Evolutionary conservation across 2,113 vertebrate species (phyloP).

Genomic region (Axis porcinus): DNA sequence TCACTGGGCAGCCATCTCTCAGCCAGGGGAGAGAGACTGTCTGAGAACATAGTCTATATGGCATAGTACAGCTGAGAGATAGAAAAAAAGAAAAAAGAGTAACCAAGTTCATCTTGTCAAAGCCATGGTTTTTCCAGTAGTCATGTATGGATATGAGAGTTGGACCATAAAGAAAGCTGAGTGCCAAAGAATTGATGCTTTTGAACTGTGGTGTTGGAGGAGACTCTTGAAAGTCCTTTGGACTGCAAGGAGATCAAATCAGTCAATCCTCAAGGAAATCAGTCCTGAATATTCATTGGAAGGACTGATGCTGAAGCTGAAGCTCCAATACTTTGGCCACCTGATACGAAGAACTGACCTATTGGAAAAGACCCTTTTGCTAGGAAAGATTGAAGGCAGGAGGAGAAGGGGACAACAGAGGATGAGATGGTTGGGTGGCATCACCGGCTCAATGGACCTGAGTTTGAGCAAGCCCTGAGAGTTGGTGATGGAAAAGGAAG

Average conservation of each 20-base stretch:
- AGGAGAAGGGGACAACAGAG: neutral
- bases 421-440: neutral
- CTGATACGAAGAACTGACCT: neutral
- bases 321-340: neutral
- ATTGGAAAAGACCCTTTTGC: neutral
- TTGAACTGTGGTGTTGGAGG: neutral
- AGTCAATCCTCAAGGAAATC: neutral
- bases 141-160: neutral
- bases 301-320: neutral
- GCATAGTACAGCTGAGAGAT: neutral
- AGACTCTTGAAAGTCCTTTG: neutral
- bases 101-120: neutral
- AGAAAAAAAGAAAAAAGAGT: neutral
- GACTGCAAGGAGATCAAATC: neutral
- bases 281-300: neutral
- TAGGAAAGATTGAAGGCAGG: neutral
- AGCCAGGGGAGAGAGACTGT: neutral
- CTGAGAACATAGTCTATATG: neutral
- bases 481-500: neutral
- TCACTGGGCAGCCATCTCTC: neutral
- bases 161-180: neutral
- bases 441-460: neutral
- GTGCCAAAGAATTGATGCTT: accelerated
- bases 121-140: neutral
- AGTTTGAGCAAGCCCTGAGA: neutral